Evolutionary conservation across 2,888 invertebrate genomes (phyloP).

Genomic region (Spodoptera littoralis): DNA sequence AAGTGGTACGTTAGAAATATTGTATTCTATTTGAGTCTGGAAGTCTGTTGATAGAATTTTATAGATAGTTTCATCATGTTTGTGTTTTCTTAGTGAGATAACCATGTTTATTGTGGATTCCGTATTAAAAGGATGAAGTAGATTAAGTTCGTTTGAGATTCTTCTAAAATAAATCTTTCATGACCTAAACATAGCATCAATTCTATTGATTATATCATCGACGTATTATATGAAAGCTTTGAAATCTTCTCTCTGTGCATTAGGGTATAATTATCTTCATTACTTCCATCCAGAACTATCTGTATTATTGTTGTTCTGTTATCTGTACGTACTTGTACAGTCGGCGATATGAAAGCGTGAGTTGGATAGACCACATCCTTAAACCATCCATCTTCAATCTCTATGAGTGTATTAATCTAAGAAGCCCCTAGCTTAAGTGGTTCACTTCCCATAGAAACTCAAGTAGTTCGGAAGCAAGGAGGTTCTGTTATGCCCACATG

Average conservation of each 20-base stretch:
- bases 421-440: conserved; percentile 50
- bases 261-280: no score
- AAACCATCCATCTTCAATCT: conserved; percentile 50
- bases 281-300: conserved; percentile 4
- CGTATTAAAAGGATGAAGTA: no score
- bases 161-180: no score
- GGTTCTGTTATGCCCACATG: conserved; percentile 43
- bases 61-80: not conserved
- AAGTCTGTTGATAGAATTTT: not conserved
- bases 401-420: conserved; percentile 54
- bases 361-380: conserved; percentile 36
- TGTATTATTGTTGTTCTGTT: conserved; percentile 7
- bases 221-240: no score
- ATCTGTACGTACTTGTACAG: conserved; percentile 13
- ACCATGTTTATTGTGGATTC: not conserved
- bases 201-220: no score
- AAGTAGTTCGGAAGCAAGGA: conserved; percentile 44
- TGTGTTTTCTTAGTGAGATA: not conserved
- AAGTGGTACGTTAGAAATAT: not conserved
- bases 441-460: conserved; percentile 53
- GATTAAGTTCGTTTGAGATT: no score
- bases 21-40: conserved; percentile 2
- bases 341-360: conserved; percentile 35
- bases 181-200: no score
- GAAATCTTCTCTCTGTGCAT: no score